phyloP scores from a whole-genome alignment of 2,113 vertebrate genomes.

The Neopipo cinnamomea region DNA sequence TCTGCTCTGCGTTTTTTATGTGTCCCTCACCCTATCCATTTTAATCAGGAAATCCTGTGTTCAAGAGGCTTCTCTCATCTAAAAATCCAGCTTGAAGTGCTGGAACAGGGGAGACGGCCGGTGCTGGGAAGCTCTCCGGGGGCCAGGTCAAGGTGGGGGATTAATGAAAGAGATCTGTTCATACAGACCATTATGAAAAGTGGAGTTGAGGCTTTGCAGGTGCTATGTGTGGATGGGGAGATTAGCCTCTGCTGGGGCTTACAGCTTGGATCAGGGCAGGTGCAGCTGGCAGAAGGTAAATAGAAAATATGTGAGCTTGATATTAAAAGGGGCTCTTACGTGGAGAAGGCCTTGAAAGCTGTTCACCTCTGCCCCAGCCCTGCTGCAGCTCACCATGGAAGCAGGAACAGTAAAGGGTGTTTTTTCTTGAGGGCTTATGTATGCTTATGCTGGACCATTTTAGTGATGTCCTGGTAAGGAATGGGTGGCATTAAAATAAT shows the following conservation, averaged over 20 bases:
- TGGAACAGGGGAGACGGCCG: neutral
- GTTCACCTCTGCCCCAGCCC: neutral
- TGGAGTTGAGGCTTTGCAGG: constrained; percentile 40
- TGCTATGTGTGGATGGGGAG: neutral
- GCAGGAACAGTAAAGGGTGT: neutral
- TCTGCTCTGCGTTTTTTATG: neutral
- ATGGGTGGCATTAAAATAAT: neutral
- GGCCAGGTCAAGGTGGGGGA: neutral
- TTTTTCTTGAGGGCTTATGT: neutral
- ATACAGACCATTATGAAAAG: constrained; percentile 39
- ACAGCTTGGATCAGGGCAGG: constrained; percentile 24
- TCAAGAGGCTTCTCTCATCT: constrained; percentile 26
- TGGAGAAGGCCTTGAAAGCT: neutral
- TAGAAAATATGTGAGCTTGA: constrained; percentile 34
- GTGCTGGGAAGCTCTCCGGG: neutral
- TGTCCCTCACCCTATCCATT: neutral
- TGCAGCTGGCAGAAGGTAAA: constrained; percentile 44
- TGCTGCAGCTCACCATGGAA: neutral
- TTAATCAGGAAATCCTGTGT: constrained; percentile 18
- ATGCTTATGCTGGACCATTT: neutral
- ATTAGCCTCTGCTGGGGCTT: constrained; percentile 17
- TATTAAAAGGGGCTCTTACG: constrained; percentile 23
- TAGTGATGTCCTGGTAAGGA: neutral
- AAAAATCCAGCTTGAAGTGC: constrained; percentile 43
- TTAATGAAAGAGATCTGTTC: constrained; percentile 59